Percentiles rank a stretch among this genome's conserved stretches.
Conservation (phyloP, 2,888 invertebrate genomes). For the Boloria selene region DNA sequence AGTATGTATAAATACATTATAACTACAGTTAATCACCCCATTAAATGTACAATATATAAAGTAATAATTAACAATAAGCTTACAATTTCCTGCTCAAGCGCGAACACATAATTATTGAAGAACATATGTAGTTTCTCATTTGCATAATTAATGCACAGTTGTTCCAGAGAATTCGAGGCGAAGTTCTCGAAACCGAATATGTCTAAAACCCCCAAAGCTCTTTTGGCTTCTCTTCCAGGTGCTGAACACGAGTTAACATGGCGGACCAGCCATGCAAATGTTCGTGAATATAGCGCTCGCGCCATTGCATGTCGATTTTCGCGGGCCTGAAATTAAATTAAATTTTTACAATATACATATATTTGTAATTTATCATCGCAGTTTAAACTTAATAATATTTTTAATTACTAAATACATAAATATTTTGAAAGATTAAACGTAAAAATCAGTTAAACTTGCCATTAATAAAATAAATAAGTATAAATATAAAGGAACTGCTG, state of each 20-base stretch:
- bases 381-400: too few species aligned
- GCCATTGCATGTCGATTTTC: constrained; percentile 97
- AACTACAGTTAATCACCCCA: too few species aligned
- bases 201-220: constrained; percentile 93
- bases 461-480: too few species aligned
- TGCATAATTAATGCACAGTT: constrained; percentile 96
- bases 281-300: constrained; percentile 93
- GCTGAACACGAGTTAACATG: constrained; percentile 96
- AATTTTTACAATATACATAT: too few species aligned
- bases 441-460: too few species aligned
- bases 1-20: too few species aligned
- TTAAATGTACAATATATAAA: not conserved
- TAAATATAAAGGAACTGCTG: too few species aligned
- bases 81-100: constrained; percentile 95
- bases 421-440: too few species aligned
- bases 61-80: constrained; percentile 63
- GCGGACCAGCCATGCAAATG: constrained; percentile 95
- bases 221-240: constrained; percentile 89
- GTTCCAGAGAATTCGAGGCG: constrained; percentile 94
- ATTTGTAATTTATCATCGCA: too few species aligned
- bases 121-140: constrained; percentile 97
- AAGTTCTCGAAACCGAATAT: constrained; percentile 98
- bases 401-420: too few species aligned
- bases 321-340: constrained; percentile 84
- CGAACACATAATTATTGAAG: constrained; percentile 98